Conservation (phyloP, 2,797 vertebrate genomes). For the Enteromius radiatus region DNA sequence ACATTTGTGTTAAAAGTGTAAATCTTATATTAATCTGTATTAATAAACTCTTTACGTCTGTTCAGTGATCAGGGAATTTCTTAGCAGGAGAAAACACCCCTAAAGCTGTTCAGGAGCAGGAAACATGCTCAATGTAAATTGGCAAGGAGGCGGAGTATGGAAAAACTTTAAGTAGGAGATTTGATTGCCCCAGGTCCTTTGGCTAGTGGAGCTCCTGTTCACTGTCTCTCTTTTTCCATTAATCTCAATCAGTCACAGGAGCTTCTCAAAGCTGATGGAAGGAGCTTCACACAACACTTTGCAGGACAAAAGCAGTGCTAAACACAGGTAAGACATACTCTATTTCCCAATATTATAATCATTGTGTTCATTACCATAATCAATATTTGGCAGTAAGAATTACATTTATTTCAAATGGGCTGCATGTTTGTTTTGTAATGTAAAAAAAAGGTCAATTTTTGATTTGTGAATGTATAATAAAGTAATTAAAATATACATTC, state of each 20-base stretch:
- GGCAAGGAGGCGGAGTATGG: constrained; percentile 57
- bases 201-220: constrained; percentile 68
- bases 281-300: constrained; percentile 62
- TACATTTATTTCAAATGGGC: not conserved
- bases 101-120: not conserved
- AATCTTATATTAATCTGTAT: not conserved
- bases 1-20: not conserved
- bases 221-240: constrained; percentile 63
- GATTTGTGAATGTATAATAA: not conserved
- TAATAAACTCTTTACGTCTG: not conserved
- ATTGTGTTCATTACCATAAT: not conserved
- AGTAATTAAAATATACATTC: not conserved
- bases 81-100: not conserved
- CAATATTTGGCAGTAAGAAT: not conserved
- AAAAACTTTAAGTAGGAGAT: constrained; percentile 72
- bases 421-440: not conserved
- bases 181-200: constrained; percentile 72
- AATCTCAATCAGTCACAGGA: constrained; percentile 59
- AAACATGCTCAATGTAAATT: constrained; percentile 13
- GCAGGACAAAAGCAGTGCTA: constrained; percentile 55
- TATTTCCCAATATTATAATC: not conserved
- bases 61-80: not conserved
- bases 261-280: constrained; percentile 68
- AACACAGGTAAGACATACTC: constrained; percentile 66
- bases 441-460: not conserved